Conservation (phyloP, 2,797 vertebrate genomes). For the Parotocinclus haroldoi region DNA sequence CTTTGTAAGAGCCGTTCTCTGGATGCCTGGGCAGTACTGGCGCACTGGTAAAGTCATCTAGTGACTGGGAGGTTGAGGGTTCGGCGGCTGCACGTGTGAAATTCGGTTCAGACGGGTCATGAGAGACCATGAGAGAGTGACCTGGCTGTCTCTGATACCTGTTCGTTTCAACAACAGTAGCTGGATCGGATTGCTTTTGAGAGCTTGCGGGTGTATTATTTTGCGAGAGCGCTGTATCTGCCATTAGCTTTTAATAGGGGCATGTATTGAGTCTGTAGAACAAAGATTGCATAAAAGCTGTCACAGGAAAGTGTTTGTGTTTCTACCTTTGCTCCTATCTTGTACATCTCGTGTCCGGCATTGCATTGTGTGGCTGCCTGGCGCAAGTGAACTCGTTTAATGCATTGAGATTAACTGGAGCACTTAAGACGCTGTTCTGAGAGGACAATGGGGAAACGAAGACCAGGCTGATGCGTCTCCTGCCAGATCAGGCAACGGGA, state of each 20-base stretch:
- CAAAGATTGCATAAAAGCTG: slow-evolving; percentile 12
- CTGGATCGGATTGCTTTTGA: slow-evolving; percentile 16
- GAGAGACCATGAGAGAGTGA: slow-evolving; percentile 17
- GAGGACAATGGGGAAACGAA: slow-evolving; percentile 34
- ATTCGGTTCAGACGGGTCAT: not conserved
- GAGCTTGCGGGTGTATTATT: slow-evolving; percentile 11
- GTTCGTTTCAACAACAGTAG: slow-evolving; percentile 21
- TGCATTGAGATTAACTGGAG: slow-evolving; percentile 47
- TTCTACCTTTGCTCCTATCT: slow-evolving; percentile 35
- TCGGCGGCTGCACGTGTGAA: not conserved
- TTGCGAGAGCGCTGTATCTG: slow-evolving; percentile 6
- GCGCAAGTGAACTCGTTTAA: slow-evolving; percentile 32
- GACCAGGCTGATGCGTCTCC: slow-evolving; percentile 24
- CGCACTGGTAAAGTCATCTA: too few relatives aligned
- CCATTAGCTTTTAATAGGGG: slow-evolving; percentile 27
- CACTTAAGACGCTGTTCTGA: slow-evolving; percentile 26
- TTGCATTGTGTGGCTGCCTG: slow-evolving; percentile 32
- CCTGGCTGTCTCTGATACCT: slow-evolving; percentile 18
- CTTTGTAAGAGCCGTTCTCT: too few relatives aligned
- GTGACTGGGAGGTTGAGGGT: too few relatives aligned
- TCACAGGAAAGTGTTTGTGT: slow-evolving; percentile 12
- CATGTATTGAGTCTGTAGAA: slow-evolving; percentile 21
- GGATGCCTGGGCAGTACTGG: too few relatives aligned
- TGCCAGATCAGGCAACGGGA: slow-evolving; percentile 37
- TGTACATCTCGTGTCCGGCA: slow-evolving; percentile 35